Evolutionary conservation across 2,797 vertebrate species (phyloP).

Genomic region (Manis crassicaudata): DNA sequence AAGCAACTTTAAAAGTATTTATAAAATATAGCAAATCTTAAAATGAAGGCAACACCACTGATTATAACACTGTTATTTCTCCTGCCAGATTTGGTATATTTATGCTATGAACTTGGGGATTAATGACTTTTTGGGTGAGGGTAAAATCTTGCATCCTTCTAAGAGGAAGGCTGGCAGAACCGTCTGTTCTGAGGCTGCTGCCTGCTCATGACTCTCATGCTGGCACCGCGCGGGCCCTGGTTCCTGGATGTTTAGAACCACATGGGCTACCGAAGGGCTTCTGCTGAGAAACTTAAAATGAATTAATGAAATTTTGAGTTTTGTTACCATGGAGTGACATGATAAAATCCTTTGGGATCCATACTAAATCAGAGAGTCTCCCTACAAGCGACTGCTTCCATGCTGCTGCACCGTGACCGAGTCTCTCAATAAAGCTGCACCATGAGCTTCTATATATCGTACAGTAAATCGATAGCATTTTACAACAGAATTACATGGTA

Average conservation of each 20-base stretch:
- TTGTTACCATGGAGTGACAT: not conserved
- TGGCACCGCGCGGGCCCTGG: not conserved
- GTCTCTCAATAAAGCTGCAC: conserved; percentile 15
- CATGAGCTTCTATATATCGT: conserved; percentile 46
- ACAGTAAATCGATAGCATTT: conserved; percentile 79
- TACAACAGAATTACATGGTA: conserved; percentile 74
- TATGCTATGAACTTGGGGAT: not conserved
- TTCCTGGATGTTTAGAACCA: not conserved
- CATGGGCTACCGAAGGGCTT: not conserved
- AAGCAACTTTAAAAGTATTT: conserved; percentile 15
- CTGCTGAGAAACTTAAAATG: not conserved
- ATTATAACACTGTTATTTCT: not conserved
- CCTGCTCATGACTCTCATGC: not conserved
- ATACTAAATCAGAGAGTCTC: conserved; percentile 31
- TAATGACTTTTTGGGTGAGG: not conserved
- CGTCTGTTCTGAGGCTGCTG: not conserved
- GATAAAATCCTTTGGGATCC: not conserved
- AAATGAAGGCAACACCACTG: not conserved
- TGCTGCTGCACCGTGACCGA: not conserved
- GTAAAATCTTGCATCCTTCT: not conserved
- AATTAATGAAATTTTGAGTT: conserved; percentile 33
- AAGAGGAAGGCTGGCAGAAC: not conserved
- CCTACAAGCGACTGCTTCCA: not conserved
- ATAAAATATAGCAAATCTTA: conserved; percentile 5
- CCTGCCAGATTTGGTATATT: not conserved